Conservation (phyloP, 2,888 invertebrate genomes). For the Pseudanteris insignis region DNA sequence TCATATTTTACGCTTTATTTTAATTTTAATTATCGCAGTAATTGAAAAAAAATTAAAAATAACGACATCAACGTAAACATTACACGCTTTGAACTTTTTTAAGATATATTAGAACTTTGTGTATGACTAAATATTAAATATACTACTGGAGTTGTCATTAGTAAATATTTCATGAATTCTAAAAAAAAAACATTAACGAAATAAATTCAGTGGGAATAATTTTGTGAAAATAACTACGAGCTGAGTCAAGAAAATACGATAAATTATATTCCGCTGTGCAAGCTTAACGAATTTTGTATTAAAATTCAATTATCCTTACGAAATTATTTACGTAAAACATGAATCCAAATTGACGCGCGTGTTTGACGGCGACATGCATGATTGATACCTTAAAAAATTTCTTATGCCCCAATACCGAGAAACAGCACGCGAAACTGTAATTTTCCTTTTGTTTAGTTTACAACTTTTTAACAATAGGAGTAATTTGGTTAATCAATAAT, state of each 20-base stretch:
- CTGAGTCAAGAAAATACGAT: background rate
- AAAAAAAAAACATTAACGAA: too few relatives aligned
- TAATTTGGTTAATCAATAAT: slow-evolving; percentile 2
- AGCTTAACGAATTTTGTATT: slow-evolving; percentile 1
- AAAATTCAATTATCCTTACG: background rate
- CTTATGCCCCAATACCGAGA: slow-evolving; percentile 3
- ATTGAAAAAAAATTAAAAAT: too few relatives aligned
- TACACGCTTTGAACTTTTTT: too few relatives aligned
- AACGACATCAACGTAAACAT: too few relatives aligned
- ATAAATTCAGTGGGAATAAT: too few relatives aligned
- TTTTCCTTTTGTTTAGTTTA: slow-evolving; percentile 6
- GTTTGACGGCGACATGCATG: slow-evolving; percentile 6
- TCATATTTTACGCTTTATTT: too few relatives aligned
- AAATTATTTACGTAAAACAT: slow-evolving; percentile 1
- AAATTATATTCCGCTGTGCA: background rate
- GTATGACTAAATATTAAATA: too few relatives aligned
- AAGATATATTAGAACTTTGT: too few relatives aligned
- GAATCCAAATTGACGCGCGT: slow-evolving; percentile 3
- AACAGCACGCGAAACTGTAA: slow-evolving; percentile 12
- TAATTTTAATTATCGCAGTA: too few relatives aligned
- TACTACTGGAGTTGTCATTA: too few relatives aligned
- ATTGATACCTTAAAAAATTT: slow-evolving; percentile 17
- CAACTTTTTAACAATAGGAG: slow-evolving; percentile 1
- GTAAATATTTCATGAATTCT: too few relatives aligned
- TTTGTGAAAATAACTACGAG: too few relatives aligned